Percentiles rank a stretch among this genome's conserved stretches.
phyloP scores from a whole-genome alignment of 2,113 vertebrate genomes.

The Ictalurus furcatus region DNA sequence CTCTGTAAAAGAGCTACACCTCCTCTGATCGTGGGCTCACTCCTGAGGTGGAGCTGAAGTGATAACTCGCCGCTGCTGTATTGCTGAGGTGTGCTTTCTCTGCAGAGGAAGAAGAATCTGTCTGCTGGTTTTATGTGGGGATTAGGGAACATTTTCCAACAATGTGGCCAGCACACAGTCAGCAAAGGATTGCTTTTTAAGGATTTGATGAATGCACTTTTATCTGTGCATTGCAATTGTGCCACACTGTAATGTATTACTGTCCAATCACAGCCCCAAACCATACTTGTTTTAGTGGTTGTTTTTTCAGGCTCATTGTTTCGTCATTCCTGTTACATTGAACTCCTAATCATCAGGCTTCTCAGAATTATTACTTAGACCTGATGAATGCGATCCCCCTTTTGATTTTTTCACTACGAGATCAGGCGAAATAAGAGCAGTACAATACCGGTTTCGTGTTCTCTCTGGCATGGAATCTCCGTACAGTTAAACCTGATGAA shows the following conservation, averaged over 20 bases:
- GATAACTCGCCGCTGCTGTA: neutral
- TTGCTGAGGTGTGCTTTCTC: neutral
- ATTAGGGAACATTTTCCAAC: neutral
- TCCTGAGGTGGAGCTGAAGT: neutral
- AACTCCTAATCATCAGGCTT: neutral
- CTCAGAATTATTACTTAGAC: neutral
- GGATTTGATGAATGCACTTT: neutral
- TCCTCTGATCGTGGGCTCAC: neutral
- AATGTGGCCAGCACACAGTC: neutral
- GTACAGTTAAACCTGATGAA: neutral
- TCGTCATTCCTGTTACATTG: neutral
- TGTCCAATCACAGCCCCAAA: neutral
- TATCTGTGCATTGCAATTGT: neutral
- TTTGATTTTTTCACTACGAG: neutral
- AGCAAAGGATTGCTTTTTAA: neutral
- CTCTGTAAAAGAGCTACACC: neutral
- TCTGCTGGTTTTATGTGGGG: neutral
- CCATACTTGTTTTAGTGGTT: no score
- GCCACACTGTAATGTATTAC: neutral
- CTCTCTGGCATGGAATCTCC: no score
- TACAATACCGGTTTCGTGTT: neutral
- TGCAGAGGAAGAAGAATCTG: neutral
- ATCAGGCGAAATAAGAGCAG: neutral
- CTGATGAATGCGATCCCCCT: neutral
- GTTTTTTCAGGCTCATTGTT: neutral